A percentile compares a stretch with the other conserved stretches of the same genome.
Evolutionary conservation across 2,888 invertebrate species (phyloP).

Genomic region (Cylloceria caligata): DNA sequence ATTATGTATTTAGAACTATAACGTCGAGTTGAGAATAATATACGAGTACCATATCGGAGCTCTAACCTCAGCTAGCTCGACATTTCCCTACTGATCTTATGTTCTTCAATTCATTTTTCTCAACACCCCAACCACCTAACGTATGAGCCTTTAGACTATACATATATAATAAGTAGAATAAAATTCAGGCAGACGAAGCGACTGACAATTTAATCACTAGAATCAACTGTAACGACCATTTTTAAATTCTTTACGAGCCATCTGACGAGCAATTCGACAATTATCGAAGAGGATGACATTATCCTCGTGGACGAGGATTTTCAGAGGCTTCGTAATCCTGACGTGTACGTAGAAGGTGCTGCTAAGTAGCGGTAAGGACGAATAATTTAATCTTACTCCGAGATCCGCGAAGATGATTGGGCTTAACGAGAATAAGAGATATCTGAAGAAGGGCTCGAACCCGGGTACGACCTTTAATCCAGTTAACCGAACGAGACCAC

Average conservation of each 20-base stretch:
- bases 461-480: conserved; percentile 20
- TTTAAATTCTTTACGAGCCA: neutral
- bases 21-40: conserved; percentile 6
- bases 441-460: conserved; percentile 11
- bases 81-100: neutral
- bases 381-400: conserved; percentile 5
- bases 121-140: neutral
- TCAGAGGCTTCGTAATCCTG: conserved; percentile 3
- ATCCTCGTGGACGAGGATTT: neutral
- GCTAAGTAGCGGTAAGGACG: conserved; percentile 4
- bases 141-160: neutral
- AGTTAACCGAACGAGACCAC: conserved; percentile 12
- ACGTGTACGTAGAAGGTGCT: conserved; percentile 8
- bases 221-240: conserved; percentile 20
- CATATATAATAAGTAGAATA: too few relatives aligned
- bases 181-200: neutral
- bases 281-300: conserved; percentile 3
- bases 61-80: neutral
- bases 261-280: conserved; percentile 9
- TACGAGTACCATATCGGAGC: neutral
- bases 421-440: conserved; percentile 12
- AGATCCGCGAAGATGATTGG: conserved; percentile 28
- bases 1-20: conserved; percentile 15
- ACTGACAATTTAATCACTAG: neutral
- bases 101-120: neutral